A percentile compares a stretch with the other conserved stretches of the same genome.
Evolutionary conservation across 2,888 invertebrate genomes (phyloP).

Genomic region (Sicus ferrugineus): DNA sequence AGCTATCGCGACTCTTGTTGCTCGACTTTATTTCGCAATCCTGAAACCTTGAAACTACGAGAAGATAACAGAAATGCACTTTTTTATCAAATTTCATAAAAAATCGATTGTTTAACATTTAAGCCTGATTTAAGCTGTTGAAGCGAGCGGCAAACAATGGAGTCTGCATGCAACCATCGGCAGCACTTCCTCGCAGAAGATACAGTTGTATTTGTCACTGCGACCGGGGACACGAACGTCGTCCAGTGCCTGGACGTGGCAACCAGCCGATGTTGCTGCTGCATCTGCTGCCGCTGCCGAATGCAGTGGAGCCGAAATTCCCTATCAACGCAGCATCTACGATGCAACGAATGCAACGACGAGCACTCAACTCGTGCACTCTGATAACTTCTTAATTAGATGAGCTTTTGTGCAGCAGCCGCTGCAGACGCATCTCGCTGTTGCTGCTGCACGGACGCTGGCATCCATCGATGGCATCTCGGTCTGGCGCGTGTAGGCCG

Average conservation of each 20-base stretch:
- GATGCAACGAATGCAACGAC: background rate
- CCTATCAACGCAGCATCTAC: conserved; percentile 13
- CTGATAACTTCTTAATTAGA: conserved; percentile 31
- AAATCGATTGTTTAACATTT: background rate
- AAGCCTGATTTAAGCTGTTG: background rate
- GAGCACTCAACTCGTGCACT: conserved; percentile 20
- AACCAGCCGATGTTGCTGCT: background rate
- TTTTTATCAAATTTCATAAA: background rate
- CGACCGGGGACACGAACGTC: background rate
- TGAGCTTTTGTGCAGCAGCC: background rate
- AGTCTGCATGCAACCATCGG: conserved; percentile 30
- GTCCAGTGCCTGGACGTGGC: background rate
- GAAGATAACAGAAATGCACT: background rate
- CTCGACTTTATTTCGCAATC: background rate
- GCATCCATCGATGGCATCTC: background rate
- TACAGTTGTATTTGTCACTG: conserved; percentile 19
- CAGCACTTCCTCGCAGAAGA: conserved; percentile 36
- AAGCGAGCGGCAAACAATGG: conserved; percentile 17
- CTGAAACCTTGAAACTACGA: background rate
- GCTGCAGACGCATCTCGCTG: background rate
- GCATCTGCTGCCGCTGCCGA: background rate
- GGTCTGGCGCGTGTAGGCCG: background rate
- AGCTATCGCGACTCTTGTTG: too few relatives aligned
- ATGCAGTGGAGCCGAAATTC: conserved; percentile 10
- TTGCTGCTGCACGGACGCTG: background rate